phyloP scores from a whole-genome alignment of 2,113 vertebrate species.

The Engystomops pustulosus region DNA sequence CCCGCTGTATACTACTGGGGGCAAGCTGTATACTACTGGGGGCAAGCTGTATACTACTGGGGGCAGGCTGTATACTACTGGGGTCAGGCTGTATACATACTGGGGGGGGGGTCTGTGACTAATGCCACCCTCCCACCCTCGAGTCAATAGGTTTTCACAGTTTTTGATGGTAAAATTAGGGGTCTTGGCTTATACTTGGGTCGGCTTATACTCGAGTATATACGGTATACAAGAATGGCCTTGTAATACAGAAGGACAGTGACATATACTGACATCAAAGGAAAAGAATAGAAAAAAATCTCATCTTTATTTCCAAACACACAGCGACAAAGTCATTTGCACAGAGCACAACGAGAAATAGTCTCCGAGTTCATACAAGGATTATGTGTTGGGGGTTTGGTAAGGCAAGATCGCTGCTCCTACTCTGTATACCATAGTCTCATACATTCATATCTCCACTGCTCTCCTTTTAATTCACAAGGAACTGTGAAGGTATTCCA shows the following conservation, averaged over 20 bases:
- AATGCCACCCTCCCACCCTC: too few relatives aligned
- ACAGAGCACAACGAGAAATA: background rate
- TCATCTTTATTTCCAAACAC: constrained; percentile 31
- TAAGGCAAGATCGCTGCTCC: background rate
- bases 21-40: too few relatives aligned
- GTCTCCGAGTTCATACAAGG: background rate
- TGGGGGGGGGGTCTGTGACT: too few relatives aligned
- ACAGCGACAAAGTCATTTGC: constrained; percentile 1
- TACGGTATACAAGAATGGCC: background rate
- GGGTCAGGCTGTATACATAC: too few relatives aligned
- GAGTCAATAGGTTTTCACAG: too few relatives aligned
- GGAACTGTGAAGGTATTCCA: too few relatives aligned
- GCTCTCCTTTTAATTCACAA: background rate
- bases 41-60: too few relatives aligned
- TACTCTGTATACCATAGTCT: background rate
- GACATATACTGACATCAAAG: background rate
- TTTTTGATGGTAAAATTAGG: too few relatives aligned
- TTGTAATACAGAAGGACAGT: background rate
- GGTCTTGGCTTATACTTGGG: too few relatives aligned
- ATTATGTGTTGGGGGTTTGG: background rate
- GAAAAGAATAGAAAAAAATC: background rate
- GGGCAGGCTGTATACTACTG: too few relatives aligned
- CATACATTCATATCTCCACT: background rate
- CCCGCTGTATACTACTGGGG: too few relatives aligned
- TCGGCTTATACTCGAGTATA: too few relatives aligned